Evolutionary conservation across 2,797 vertebrate genomes (phyloP).

Genomic region (Myiothlypis chrysogaster): DNA sequence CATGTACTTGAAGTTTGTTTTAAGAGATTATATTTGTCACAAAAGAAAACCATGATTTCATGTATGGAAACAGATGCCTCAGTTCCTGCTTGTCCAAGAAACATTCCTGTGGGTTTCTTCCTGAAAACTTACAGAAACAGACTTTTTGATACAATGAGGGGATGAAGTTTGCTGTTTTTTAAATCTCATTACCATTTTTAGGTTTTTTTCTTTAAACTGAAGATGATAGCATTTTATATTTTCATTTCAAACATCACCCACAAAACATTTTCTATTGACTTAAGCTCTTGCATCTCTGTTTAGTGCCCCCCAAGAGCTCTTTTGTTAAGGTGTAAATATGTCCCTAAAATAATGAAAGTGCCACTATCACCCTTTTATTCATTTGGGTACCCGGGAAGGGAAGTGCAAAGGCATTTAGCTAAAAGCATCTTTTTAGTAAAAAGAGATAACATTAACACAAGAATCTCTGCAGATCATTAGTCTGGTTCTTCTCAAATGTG

Average conservation of each 20-base stretch:
- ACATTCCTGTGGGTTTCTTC: neutral
- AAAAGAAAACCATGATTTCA: neutral
- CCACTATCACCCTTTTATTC: slow-evolving; percentile 55
- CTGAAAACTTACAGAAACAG: neutral
- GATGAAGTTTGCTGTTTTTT: neutral
- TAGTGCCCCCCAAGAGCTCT: slow-evolving; percentile 40
- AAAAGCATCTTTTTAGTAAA: slow-evolving; percentile 45
- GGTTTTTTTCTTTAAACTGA: neutral
- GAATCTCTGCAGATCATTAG: slow-evolving; percentile 50
- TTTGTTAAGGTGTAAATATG: slow-evolving; percentile 58
- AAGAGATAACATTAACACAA: slow-evolving; percentile 21
- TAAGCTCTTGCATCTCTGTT: neutral
- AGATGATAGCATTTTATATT: neutral
- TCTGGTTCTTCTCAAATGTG: neutral
- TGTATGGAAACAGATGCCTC: neutral
- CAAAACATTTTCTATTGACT: slow-evolving; percentile 49
- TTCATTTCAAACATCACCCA: neutral
- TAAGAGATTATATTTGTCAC: neutral
- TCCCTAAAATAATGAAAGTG: slow-evolving; percentile 61
- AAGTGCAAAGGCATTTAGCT: slow-evolving; percentile 53
- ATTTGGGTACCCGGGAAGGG: slow-evolving; percentile 46
- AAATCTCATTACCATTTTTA: neutral
- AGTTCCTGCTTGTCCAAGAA: neutral
- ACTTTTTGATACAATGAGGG: neutral
- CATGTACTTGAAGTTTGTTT: neutral